Base-by-base conservation (phyloP, 2,113 vertebrate genomes). In the Halichoerus grypus region DNA sequence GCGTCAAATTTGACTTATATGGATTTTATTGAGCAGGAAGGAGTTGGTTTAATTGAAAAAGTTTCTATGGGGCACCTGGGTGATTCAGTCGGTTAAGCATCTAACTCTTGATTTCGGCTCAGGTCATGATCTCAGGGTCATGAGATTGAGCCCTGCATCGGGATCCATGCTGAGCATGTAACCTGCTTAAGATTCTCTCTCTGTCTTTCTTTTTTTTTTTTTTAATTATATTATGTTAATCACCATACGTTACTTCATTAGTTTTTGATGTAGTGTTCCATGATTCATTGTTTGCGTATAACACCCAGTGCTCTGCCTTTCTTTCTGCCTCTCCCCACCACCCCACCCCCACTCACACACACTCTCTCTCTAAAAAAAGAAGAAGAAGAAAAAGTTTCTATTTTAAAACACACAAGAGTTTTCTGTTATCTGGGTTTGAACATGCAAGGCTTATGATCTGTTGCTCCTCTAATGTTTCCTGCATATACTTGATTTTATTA, bases 1-100 rank as follows among this genome's bases (percentile, higher is more conserved):
- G 72, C 77, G 96, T 93, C 53, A 96, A 80, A 95, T 94, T 96
- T 95, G 46, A 91, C 79, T 97, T 77, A 95, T 59, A 80, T 92
- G 14, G 61, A 88, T 90, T 90, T 97, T 91, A 83, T 84, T 72
- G 88, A 85, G 65, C 57, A 80, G 39, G 33, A 82, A 4, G 51
- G 42, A 94, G 14, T 51, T 87, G 26, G 31, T 85, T 96, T 95
- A 95, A 97, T 53, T 91, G 61, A 55, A 94, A 97, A 95, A 57
- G n/a, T 85, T 95, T 97, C 36, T 94, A 57, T 88, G 61, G 61
- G 61, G 4, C 26, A 28, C 12, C 26, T 28, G 26, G 26, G 26
- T 63, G 61, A 63, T 26, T 63, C 61, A 63, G 61, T 63, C 24
- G 5, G 26, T 63, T n/a, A 69, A 69, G 67, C 33, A 69, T 69